Evolutionary conservation across 2,888 invertebrate species (phyloP), one percentile per base, ranked within the genome.

Genomic region (Cryptocheilus praepositus): DNA sequence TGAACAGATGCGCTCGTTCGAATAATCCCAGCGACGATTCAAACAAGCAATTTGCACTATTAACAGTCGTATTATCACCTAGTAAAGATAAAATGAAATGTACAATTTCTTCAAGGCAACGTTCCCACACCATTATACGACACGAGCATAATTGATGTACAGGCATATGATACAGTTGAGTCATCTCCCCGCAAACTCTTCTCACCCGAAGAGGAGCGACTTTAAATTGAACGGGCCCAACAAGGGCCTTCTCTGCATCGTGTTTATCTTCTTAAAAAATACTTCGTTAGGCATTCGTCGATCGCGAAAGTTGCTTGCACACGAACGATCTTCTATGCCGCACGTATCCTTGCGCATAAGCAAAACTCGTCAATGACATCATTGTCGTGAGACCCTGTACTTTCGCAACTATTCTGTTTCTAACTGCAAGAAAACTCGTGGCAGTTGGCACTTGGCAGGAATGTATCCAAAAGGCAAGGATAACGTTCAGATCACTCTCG

Each of bases 391-490:
- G 46, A 18, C 55, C 25, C 28, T 18, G 28, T 51, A 18, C 28
- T 21, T 49, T 49, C 49, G 18, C 51, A 57, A 64, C 52, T 61
- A 61, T 28, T 36, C 4, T 36, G 25, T 19, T 43, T 45, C 36
- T 67, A 64, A 70, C 67, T 70, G 61, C 63, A 66, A 64, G 45
- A 70, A 73, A 61, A 69, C 64, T 69, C 8, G 13, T 81, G 85
- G 82, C 85, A 85, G 81, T 84, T 80, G 81, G 74, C 71, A 80
- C 81, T 80, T 78, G 76, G 80, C 79, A 82, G 86, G 87, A 87
- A 87, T 87, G 87, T 86, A 74, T 83, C 82, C 82, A 81, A 72
- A 80, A 79, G 75, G 71, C 79, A 77, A 76, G 70, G 69, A 74
- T 71, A 36, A 53, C 55, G 43, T 58, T 49, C 67, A 55, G 44